Percentiles rank a stretch among this genome's conserved stretches.
phyloP scores from a whole-genome alignment of 2,113 vertebrate species.

The Apteryx mantelli region DNA sequence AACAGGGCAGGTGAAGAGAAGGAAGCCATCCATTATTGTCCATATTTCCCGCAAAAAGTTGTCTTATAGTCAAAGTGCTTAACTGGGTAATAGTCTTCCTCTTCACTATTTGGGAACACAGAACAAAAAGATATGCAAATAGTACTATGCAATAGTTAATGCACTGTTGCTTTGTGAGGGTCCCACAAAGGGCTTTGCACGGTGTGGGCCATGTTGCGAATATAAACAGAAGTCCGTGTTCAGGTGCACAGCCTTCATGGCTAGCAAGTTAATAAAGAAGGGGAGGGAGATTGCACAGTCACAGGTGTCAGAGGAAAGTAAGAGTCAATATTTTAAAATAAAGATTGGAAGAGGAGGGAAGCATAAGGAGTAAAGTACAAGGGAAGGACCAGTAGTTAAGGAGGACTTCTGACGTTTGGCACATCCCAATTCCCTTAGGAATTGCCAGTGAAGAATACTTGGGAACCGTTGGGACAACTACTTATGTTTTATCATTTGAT shows the following conservation, averaged over 20 bases:
- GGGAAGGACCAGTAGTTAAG: neutral
- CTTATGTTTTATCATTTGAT: neutral
- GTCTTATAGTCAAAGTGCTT: neutral
- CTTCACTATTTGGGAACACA: neutral
- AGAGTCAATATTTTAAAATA: neutral
- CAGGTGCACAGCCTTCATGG: neutral
- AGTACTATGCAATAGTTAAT: neutral
- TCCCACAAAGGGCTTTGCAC: neutral
- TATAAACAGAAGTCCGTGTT: neutral
- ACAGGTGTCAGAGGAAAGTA: neutral
- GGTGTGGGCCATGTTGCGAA: neutral
- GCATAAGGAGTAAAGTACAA: neutral
- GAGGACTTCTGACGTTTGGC: neutral
- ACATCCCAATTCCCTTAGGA: neutral
- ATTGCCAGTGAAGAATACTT: neutral
- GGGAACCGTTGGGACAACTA: neutral
- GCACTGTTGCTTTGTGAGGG: neutral
- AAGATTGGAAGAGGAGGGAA: neutral
- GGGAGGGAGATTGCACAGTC: neutral
- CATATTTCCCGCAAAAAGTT: neutral
- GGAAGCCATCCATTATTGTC: neutral
- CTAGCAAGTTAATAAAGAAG: neutral
- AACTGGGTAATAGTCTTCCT: neutral
- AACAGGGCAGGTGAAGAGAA: neutral
- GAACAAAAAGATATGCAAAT: neutral